Evolutionary conservation across 2,113 vertebrate species (phyloP), one percentile per base, ranked within the genome.

Genomic region (Butorides virescens): DNA sequence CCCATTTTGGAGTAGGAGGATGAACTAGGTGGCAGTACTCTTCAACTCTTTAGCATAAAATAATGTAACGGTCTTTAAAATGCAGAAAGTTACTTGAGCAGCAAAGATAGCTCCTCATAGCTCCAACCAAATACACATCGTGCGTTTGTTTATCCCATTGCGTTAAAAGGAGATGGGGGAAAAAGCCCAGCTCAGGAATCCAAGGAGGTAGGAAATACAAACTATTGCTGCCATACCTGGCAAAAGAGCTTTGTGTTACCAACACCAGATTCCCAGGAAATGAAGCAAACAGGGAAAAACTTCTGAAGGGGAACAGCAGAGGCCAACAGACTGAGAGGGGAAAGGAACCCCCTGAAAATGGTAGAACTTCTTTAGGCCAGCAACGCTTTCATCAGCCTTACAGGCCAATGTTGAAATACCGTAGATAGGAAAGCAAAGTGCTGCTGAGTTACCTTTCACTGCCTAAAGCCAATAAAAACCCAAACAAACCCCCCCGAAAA

Each of bases 21-120:
- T 91, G 93, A 95, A 96, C 94, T 93, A 96, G 93, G 95, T 94
- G 95, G 96, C 94, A 96, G 87, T 91, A 87, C 92, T 96, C 77
- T 63, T 95, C 96, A 95, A 82, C 67, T 93, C 74, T 92, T 89
- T 82, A 91, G 81, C 84, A 96, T 93, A 94, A 94, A 88, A 72
- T 94, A 93, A 94, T 52, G 52, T 87, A 91, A 91, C 1, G 4
- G 52, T 53, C 92, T 87, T 93, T 68, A 91, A 95, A 95, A 94
- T 82, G 66, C 94, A 86, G 68, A 53, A 94, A 94, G 87, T 88
- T 91, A 52, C 36, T 49, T 75, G 53, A 85, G 62, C n/a, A 76
- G 80, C 73, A 92, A 89, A 95, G 84, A 96, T 1, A 87, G n/a
- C 36, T 91, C 76, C 30, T 37, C 62, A 58, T 3, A 58, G 68